These are phyloP conservation scores for Monopterus albus DNA, from an alignment of 2,113 vertebrate species.

Conservation along the genomic window DNA sequence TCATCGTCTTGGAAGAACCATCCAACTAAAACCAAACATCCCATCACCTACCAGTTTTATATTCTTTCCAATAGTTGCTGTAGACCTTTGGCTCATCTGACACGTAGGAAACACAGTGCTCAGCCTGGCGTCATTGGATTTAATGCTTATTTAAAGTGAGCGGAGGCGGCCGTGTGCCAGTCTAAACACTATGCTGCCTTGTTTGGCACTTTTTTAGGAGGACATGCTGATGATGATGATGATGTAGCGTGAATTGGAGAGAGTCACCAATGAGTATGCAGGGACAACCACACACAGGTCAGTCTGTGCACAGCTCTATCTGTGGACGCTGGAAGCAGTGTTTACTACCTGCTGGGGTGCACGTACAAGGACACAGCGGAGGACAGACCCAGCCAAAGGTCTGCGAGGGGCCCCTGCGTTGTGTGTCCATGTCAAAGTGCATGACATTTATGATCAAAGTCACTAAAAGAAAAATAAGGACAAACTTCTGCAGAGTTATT, in stretches of 20 bases:
- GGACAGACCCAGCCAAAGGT: background rate
- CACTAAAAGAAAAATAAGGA: too few species aligned
- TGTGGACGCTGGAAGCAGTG: too few species aligned
- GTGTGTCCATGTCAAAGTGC: too few species aligned
- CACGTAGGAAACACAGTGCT: slow-evolving; percentile 10
- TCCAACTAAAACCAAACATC: background rate
- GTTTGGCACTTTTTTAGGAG: slow-evolving; percentile 67
- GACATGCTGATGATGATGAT: slow-evolving; percentile 53
- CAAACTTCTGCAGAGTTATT: too few species aligned
- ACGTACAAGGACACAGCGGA: background rate
- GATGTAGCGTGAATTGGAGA: slow-evolving; percentile 47
- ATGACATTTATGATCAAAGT: too few species aligned
- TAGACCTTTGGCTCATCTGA: background rate
- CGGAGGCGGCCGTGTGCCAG: slow-evolving; percentile 59
- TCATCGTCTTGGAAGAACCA: background rate
- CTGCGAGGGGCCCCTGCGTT: slow-evolving; percentile 14
- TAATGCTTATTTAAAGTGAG: slow-evolving; percentile 78
- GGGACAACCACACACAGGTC: slow-evolving; percentile 16
- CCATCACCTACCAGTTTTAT: slow-evolving; percentile 17
- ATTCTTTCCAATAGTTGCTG: slow-evolving; percentile 18
- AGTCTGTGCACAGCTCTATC: slow-evolving; percentile 12
- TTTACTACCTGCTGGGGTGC: slow-evolving; percentile 42
- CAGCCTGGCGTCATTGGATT: slow-evolving; percentile 71
- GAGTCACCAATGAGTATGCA: slow-evolving; percentile 55
- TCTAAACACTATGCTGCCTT: slow-evolving; percentile 72